Conservation (phyloP, 2,888 invertebrate genomes). For the Leucophenga maculata region DNA sequence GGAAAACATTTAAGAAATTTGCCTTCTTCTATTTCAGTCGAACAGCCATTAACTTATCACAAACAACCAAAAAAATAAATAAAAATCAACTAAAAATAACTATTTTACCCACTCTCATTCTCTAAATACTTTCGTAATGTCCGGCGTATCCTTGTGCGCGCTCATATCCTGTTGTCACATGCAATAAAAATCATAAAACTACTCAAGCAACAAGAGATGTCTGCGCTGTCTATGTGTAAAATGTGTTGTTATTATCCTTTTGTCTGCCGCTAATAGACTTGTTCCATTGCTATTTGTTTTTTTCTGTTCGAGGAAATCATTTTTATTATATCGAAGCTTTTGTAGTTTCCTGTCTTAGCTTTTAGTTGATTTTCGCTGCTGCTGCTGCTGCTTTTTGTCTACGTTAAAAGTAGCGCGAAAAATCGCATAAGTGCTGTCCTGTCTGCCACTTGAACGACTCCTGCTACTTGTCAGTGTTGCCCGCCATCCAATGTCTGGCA, state of each 20-base stretch:
- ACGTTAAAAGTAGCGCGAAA: slow-evolving; percentile 3
- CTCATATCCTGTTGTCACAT: slow-evolving; percentile 52
- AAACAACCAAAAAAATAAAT: slow-evolving; percentile 42
- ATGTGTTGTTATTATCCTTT: slow-evolving; percentile 34
- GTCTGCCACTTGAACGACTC: not conserved
- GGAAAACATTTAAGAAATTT: no score
- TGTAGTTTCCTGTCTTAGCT: slow-evolving; percentile 54
- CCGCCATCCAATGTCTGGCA: not conserved
- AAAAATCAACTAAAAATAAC: slow-evolving; percentile 36
- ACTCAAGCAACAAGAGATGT: slow-evolving; percentile 44
- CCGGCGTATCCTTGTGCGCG: slow-evolving; percentile 1
- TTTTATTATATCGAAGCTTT: slow-evolving; percentile 62
- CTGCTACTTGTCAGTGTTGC: not conserved
- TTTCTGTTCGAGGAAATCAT: slow-evolving; percentile 52
- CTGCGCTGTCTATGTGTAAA: not conserved
- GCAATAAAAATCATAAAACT: slow-evolving; percentile 64
- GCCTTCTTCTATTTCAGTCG: not conserved
- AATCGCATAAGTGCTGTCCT: not conserved
- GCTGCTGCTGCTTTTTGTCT: slow-evolving; percentile 6
- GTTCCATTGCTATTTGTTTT: slow-evolving; percentile 37
- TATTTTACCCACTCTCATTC: not conserved
- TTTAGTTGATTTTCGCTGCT: slow-evolving; percentile 24
- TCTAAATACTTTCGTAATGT: slow-evolving; percentile 5
- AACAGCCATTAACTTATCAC: slow-evolving; percentile 55
- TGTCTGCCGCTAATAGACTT: slow-evolving; percentile 60